A percentile compares a stretch with the other conserved stretches of the same genome.
phyloP scores from a whole-genome alignment of 2,113 vertebrate species.

The Cheirogaleus medius region DNA sequence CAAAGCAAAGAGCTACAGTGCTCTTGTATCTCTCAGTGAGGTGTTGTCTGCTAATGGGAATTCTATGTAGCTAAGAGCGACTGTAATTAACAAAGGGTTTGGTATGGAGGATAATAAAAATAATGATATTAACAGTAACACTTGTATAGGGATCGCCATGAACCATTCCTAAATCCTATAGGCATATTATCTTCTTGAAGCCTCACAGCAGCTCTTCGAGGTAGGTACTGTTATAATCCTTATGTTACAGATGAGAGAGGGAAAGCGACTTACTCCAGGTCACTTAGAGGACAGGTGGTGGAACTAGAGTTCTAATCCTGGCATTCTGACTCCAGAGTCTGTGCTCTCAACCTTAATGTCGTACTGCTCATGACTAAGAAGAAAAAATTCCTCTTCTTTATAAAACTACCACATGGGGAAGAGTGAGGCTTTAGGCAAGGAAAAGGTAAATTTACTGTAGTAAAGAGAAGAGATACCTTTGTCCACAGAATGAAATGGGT shows the following conservation, averaged over 20 bases:
- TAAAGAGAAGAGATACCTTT: not conserved
- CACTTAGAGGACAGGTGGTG: not conserved
- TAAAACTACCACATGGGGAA: not conserved
- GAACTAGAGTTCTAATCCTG: not conserved
- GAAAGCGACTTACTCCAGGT: not conserved
- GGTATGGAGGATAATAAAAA: not conserved
- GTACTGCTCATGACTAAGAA: not conserved
- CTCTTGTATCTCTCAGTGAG: not conserved
- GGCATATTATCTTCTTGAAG: not conserved
- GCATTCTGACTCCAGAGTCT: not conserved
- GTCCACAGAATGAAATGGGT: not conserved
- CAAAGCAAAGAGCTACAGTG: not conserved
- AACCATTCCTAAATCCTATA: not conserved
- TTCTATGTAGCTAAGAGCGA: not conserved
- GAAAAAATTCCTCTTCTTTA: not conserved
- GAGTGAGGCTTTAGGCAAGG: not conserved
- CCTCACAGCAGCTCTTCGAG: not conserved
- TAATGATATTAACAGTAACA: not conserved
- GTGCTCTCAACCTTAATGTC: not conserved
- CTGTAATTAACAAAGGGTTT: not conserved
- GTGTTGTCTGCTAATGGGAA: not conserved
- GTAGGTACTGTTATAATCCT: not conserved
- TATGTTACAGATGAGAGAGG: not conserved
- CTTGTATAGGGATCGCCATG: not conserved
- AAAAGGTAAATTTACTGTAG: not conserved